These are phyloP conservation scores for Drosophila elegans DNA, from an alignment of 1,140 invertebrate genomes.

Conservation along the genomic window DNA sequence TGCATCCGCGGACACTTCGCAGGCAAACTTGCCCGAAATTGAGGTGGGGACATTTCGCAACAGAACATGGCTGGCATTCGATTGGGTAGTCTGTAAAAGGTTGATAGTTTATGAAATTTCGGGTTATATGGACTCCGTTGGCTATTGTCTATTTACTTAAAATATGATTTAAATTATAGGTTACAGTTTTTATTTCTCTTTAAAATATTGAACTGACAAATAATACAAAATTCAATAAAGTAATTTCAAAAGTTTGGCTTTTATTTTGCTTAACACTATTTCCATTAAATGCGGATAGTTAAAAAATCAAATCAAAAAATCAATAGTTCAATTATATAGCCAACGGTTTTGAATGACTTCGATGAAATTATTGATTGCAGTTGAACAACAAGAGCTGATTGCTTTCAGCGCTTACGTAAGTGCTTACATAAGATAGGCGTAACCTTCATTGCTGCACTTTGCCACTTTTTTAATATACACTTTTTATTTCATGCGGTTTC, in stretches of 20 bases:
- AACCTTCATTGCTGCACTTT: neutral
- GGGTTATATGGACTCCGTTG: no score
- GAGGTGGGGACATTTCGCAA: slow-evolving; percentile 87
- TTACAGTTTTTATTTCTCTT: no score
- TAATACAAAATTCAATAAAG: no score
- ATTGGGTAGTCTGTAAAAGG: slow-evolving; percentile 85
- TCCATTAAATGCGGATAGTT: neutral
- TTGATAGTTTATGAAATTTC: neutral
- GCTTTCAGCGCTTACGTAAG: slow-evolving; percentile 12
- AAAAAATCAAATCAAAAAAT: no score
- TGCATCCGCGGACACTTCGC: slow-evolving; percentile 93
- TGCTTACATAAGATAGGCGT: slow-evolving; percentile 49
- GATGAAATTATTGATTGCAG: slow-evolving; percentile 23
- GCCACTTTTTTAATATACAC: slow-evolving; percentile 1
- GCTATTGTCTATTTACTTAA: no score
- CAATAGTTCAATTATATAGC: neutral
- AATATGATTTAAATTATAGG: neutral
- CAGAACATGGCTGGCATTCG: slow-evolving; percentile 88
- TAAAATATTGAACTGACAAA: no score
- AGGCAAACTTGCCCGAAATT: slow-evolving; percentile 90
- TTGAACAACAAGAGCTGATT: slow-evolving; percentile 21
- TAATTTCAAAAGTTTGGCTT: no score
- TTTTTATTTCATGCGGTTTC: slow-evolving; percentile 32
- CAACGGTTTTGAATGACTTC: no score
- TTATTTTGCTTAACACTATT: no score